phyloP scores from a whole-genome alignment of 2,888 invertebrate species.

The Galeruca laticollis region DNA sequence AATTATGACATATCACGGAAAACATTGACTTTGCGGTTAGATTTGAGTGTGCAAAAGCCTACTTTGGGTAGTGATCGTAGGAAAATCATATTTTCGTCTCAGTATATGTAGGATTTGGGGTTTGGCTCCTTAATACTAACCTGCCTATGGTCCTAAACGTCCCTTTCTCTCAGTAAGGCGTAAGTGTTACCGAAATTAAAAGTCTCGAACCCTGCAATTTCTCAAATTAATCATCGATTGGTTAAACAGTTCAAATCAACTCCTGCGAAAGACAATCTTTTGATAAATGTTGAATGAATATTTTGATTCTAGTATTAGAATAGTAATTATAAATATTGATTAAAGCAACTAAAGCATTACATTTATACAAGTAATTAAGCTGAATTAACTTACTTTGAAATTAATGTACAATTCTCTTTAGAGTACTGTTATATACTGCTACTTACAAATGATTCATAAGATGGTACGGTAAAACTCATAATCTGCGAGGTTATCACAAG shows the following conservation, averaged over 20 bases:
- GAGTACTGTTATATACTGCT: neutral
- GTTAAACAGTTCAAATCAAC: conserved; percentile 55
- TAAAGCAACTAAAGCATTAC: neutral
- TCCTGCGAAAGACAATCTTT: neutral
- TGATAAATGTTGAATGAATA: too few species aligned
- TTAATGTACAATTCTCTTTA: neutral
- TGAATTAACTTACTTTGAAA: too few species aligned
- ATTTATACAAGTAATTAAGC: neutral
- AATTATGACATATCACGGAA: too few species aligned
- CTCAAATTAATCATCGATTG: conserved; percentile 53
- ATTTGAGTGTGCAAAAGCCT: too few species aligned
- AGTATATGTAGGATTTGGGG: neutral
- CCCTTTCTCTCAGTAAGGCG: conserved; percentile 50
- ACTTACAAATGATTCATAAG: neutral
- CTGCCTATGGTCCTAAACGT: neutral
- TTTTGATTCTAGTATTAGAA: too few species aligned
- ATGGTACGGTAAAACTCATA: neutral
- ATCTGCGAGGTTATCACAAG: conserved; percentile 11
- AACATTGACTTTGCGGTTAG: too few species aligned
- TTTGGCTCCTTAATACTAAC: neutral
- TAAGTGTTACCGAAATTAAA: conserved; percentile 64
- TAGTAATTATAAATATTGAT: neutral
- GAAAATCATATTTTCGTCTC: too few species aligned
- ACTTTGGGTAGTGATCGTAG: too few species aligned
- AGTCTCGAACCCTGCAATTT: conserved; percentile 54